Conservation (phyloP, 2,888 invertebrate genomes). For the Scaeva pyrastri region DNA sequence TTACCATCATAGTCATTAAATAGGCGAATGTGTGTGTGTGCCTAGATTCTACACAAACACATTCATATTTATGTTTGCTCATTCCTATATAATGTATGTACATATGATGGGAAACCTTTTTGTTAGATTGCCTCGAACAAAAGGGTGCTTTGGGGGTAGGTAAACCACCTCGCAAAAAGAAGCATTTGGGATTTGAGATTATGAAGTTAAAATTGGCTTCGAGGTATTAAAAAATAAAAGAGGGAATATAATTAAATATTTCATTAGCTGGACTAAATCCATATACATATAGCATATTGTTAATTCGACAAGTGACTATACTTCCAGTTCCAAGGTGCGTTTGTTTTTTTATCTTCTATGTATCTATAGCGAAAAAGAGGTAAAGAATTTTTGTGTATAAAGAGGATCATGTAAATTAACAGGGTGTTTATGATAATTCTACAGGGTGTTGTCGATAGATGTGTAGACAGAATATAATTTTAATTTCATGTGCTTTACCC, state of each 20-base stretch:
- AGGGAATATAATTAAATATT: constrained; percentile 22
- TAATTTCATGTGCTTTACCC: too few species aligned
- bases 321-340: background rate
- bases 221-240: constrained; percentile 13
- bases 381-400: too few species aligned
- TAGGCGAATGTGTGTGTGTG: background rate
- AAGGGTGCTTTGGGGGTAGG: constrained; percentile 7
- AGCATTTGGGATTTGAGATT: constrained; percentile 1
- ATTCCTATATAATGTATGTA: background rate
- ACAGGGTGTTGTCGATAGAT: too few species aligned
- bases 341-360: too few species aligned
- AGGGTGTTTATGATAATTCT: too few species aligned
- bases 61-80: too few species aligned
- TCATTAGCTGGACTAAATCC: constrained; percentile 17
- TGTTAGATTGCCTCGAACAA: constrained; percentile 20
- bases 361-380: too few species aligned
- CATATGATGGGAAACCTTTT: constrained; percentile 20
- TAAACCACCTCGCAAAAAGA: background rate
- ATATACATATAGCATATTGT: background rate
- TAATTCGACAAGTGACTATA: constrained; percentile 7
- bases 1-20: constrained; percentile 29
- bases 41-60: background rate
- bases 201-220: constrained; percentile 19
- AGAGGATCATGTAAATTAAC: too few species aligned
- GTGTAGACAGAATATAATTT: too few species aligned